Evolutionary conservation across 1,140 invertebrate genomes (phyloP).

Genomic region (Ladona fulva): DNA sequence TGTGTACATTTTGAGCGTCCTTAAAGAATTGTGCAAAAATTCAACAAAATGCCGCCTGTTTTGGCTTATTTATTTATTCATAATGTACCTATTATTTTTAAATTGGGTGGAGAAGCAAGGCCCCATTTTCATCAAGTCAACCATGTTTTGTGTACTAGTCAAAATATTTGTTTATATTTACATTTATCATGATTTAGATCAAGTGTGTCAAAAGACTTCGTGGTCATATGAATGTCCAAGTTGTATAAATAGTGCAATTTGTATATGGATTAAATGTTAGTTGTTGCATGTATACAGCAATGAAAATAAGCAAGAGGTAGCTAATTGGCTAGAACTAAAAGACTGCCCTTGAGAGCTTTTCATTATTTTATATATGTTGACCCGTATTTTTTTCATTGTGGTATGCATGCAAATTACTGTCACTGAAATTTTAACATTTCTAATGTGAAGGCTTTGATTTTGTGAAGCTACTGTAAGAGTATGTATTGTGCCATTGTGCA

Average conservation of each 20-base stretch:
- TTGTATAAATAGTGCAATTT: neutral
- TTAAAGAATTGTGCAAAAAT: neutral
- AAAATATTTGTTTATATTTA: neutral
- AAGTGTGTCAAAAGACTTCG: neutral
- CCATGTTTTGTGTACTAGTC: neutral
- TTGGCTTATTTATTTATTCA: neutral
- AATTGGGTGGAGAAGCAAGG: neutral
- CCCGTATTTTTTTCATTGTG: neutral
- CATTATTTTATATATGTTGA: neutral
- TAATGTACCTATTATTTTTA: neutral
- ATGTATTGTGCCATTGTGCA: neutral
- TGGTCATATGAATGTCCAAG: neutral
- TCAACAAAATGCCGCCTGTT: neutral
- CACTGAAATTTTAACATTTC: neutral
- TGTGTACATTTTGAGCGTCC: neutral
- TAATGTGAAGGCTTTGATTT: neutral
- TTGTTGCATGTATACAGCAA: neutral
- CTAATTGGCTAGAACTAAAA: neutral
- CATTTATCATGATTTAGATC: neutral
- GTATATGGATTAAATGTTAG: neutral
- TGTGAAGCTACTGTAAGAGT: neutral
- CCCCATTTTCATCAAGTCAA: neutral
- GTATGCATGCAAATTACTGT: neutral
- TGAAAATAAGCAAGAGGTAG: neutral
- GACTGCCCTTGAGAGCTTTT: neutral